Percentiles rank a stretch among this genome's conserved stretches.
Conservation (phyloP, 2,888 invertebrate genomes). For the Chalcosyrphus nemorum region DNA sequence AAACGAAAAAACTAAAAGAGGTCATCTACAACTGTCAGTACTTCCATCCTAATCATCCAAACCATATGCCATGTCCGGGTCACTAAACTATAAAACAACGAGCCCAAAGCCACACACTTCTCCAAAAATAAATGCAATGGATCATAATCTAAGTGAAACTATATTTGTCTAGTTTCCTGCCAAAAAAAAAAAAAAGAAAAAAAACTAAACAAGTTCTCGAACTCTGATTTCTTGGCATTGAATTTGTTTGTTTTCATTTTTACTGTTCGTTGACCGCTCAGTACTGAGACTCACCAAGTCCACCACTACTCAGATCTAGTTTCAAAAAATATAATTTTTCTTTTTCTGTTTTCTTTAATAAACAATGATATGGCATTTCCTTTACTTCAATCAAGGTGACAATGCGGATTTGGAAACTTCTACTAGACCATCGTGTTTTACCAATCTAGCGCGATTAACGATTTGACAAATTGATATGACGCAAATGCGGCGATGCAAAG, state of each 20-base stretch:
- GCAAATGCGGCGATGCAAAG: slow-evolving; percentile 24
- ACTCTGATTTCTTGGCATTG: slow-evolving; percentile 31
- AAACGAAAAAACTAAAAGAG: no score
- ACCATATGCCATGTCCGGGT: no score
- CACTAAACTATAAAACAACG: no score
- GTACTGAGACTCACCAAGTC: no score
- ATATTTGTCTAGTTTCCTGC: neutral
- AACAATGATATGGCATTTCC: neutral
- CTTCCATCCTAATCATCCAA: no score
- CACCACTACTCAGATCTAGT: neutral
- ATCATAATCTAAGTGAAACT: neutral
- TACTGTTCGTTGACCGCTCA: slow-evolving; percentile 16
- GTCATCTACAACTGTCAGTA: no score
- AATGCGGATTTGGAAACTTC: neutral
- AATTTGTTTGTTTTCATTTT: slow-evolving; percentile 16
- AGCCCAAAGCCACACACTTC: neutral
- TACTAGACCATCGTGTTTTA: slow-evolving; percentile 14
- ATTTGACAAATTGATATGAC: slow-evolving; percentile 4
- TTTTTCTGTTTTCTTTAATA: neutral
- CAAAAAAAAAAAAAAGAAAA: neutral
- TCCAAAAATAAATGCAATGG: neutral
- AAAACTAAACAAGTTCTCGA: slow-evolving; percentile 1
- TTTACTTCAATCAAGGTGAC: neutral
- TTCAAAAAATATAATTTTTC: neutral
- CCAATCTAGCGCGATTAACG: slow-evolving; percentile 20